phyloP scores from a whole-genome alignment of 2,113 vertebrate genomes.

The Ophiodon elongatus region DNA sequence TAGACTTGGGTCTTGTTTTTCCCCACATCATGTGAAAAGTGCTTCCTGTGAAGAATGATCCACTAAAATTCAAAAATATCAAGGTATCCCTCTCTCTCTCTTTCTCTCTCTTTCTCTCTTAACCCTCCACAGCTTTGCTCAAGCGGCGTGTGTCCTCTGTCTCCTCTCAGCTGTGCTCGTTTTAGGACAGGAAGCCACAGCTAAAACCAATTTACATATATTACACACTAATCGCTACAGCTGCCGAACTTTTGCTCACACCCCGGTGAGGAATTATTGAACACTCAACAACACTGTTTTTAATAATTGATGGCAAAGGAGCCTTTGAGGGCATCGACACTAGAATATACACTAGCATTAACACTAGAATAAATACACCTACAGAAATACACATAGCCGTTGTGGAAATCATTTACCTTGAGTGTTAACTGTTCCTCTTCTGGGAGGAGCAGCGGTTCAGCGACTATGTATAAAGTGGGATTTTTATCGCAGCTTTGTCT shows the following conservation, averaged over 20 bases:
- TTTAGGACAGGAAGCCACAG: not conserved
- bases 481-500: slow-evolving; percentile 24
- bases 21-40: slow-evolving; percentile 49
- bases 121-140: slow-evolving; percentile 32
- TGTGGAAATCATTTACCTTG: not conserved
- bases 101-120: slow-evolving; percentile 33
- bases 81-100: slow-evolving; percentile 38
- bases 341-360: too few species aligned
- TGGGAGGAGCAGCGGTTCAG: slow-evolving; percentile 13
- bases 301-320: not conserved
- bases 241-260: not conserved
- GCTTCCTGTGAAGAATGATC: slow-evolving; percentile 59
- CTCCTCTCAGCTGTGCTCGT: slow-evolving; percentile 1
- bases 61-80: slow-evolving; percentile 47
- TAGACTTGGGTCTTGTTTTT: not conserved
- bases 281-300: not conserved
- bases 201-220: not conserved
- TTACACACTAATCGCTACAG: slow-evolving; percentile 21
- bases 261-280: slow-evolving; percentile 8
- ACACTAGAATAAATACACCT: not conserved
- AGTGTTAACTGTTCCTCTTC: not conserved
- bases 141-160: slow-evolving; percentile 23
- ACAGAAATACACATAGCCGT: too few species aligned
- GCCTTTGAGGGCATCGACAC: not conserved
- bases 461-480: slow-evolving; percentile 16